Evolutionary conservation across 1,140 invertebrate species (phyloP), one percentile per base, ranked within the genome.

Genomic region (Heliconius melpomene): DNA sequence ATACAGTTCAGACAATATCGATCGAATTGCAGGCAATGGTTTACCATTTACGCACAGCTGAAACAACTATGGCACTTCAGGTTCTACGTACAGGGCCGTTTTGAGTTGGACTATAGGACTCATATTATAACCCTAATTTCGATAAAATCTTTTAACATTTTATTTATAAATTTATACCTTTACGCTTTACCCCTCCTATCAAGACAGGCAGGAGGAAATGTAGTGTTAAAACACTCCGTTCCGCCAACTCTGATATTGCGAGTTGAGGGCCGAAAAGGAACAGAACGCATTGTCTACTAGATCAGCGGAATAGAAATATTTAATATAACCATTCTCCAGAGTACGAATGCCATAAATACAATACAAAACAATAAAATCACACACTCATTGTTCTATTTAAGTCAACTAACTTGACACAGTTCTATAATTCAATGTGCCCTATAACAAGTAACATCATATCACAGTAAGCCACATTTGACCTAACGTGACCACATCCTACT

Each of bases 401-500:
- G n/a, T 50, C 36, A 66, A 79, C 72, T 75, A 84, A 74, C 72
- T 74, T 73, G 77, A 82, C 75, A 85, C 54, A 77, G 81, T 85
- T 85, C 77, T 77, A 82, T 50, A 26, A 60, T 70, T 72, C 72
- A 52, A 46, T 38, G 71, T 32, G 79, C 32, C 54, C 75, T 75
- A 46, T 60, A 70, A 1, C 3, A 66, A 73, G 60, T 29, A 66
- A 74, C 79, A 83, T 80, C 66, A 36, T 78, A 75, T 83, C 81
- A 75, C 71, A 77, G 71, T 75, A 71, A 60, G 77, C 79, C 79
- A 71, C 78, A 76, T 79, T 60, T 76, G 83, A 80, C 70, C 79
- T 77, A 83, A 81, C 79, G 75, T 77, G 76, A 80, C 79, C 80
- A 81, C 82, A 85, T 87, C 86, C 85, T 84, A 81, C 82, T 82